A percentile compares a stretch with the other conserved stretches of the same genome.
These are phyloP conservation scores for Siniperca chuatsi DNA, from an alignment of 2,113 vertebrate species.

Conservation along the genomic window DNA sequence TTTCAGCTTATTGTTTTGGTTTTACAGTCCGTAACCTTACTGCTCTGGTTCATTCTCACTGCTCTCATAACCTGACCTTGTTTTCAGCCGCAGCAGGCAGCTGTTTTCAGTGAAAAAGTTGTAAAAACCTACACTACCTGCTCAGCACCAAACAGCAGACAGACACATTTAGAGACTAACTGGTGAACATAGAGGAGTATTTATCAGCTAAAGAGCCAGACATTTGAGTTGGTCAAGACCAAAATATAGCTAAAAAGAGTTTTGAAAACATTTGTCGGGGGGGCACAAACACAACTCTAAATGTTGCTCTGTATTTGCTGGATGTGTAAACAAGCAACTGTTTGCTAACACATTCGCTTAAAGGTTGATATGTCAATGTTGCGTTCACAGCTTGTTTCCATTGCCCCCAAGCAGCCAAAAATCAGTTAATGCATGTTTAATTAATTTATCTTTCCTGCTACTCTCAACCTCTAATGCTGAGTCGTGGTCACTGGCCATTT, in stretches of 20 bases:
- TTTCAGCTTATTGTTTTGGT: not conserved
- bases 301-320: too few relatives aligned
- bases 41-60: not conserved
- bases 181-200: not conserved
- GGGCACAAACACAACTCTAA: too few relatives aligned
- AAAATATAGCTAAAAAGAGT: too few relatives aligned
- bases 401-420: not conserved
- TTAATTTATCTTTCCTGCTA: not conserved
- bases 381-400: not conserved
- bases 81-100: not conserved
- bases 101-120: not conserved
- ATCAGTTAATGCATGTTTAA: not conserved
- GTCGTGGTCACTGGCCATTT: not conserved
- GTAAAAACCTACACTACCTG: not conserved
- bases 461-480: not conserved
- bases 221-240: too few relatives aligned
- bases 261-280: too few relatives aligned
- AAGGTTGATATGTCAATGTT: not conserved
- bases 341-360: not conserved
- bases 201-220: not conserved
- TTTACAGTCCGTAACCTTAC: not conserved
- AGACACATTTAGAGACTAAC: not conserved
- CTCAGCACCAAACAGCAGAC: not conserved
- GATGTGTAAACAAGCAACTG: not conserved
- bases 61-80: not conserved